phyloP scores from a whole-genome alignment of 35 echinoderm and acorn worm species.

The Heliocidaris erythrogramma region DNA sequence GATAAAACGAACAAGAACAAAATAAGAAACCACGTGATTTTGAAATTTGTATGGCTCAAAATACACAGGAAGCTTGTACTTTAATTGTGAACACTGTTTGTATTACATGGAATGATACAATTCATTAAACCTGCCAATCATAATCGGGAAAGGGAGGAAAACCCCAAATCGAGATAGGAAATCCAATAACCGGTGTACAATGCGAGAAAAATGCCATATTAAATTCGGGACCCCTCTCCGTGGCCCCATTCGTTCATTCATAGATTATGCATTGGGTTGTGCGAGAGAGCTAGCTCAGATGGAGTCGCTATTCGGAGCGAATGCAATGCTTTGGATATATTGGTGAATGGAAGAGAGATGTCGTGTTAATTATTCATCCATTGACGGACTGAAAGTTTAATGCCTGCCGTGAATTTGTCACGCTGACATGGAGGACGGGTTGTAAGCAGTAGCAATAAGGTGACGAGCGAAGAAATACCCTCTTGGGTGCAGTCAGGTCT shows the following conservation, averaged over 20 bases:
- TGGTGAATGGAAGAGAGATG: background rate
- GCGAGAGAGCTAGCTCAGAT: background rate
- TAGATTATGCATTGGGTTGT: background rate
- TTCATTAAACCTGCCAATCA: constrained; percentile 3
- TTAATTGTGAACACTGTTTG: background rate
- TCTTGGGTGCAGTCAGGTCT: background rate
- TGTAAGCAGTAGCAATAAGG: background rate
- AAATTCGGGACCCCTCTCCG: background rate
- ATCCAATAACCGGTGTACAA: constrained; percentile 16
- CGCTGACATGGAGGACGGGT: background rate
- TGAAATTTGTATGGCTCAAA: background rate
- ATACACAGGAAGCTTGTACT: background rate
- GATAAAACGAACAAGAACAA: background rate
- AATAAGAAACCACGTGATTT: background rate
- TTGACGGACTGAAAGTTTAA: background rate
- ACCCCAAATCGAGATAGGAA: background rate
- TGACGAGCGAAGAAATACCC: background rate
- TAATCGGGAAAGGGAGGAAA: background rate
- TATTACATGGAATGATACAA: background rate
- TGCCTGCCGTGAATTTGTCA: constrained; percentile 1
- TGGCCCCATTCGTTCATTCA: background rate
- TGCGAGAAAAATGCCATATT: background rate
- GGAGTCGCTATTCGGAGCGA: too few relatives aligned
- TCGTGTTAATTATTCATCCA: background rate
- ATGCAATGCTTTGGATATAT: background rate